These are phyloP conservation scores for human DNA, from an alignment of 2,113 vertebrate genomes.

Conservation along the genomic window GRCh38 chr6:99682001-99682500, in stretches of 20 bases:
- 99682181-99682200: neutral
- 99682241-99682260: neutral
- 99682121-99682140: neutral
- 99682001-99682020: neutral
- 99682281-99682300: neutral
- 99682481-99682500: slow-evolving; percentile 50
- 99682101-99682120: neutral
- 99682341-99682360: neutral
- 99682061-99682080: neutral
- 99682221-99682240: neutral
- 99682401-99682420: slow-evolving; percentile 33
- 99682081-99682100: neutral
- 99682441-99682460: slow-evolving; percentile 62
- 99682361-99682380: neutral
- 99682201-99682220: slow-evolving; percentile 12
- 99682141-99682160: neutral
- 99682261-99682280: neutral
- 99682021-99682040: neutral
- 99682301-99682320: neutral
- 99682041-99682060: neutral
- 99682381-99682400: neutral
- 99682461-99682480: slow-evolving; percentile 26
- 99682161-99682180: neutral
- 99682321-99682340: neutral
- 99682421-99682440: neutral